phyloP scores from a whole-genome alignment of 2,113 vertebrate species.

The Ophthalmolycus amberensis region DNA sequence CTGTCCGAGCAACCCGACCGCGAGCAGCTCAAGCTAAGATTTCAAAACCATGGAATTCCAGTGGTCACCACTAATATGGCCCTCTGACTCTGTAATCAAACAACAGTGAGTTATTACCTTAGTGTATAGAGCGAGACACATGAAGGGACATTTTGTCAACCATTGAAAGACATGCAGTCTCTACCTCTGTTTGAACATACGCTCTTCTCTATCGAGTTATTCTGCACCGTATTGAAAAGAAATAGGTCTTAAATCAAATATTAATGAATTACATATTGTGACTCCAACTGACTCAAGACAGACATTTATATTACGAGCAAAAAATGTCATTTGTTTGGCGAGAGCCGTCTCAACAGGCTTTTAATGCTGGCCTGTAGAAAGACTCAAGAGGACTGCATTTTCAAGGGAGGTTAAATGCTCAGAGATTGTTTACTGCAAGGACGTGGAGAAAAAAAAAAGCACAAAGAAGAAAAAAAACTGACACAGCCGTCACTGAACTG shows the following conservation, averaged over 20 bases:
- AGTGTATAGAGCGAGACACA: neutral
- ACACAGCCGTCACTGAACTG: neutral
- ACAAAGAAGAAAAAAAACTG: constrained; percentile 13
- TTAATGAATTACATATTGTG: neutral
- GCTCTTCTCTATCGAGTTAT: neutral
- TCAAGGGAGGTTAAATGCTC: constrained; percentile 11
- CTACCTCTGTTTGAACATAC: neutral
- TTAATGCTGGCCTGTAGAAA: neutral
- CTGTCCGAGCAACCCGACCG: constrained; percentile 39
- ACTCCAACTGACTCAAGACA: neutral
- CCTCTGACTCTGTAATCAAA: constrained; percentile 55
- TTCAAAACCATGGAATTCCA: constrained; percentile 61
- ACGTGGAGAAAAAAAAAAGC: constrained; percentile 2
- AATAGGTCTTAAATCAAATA: neutral
- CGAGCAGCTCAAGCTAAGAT: constrained; percentile 52
- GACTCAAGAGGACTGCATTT: constrained; percentile 15
- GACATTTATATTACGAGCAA: neutral
- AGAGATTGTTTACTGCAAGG: neutral
- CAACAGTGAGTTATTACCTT: constrained; percentile 25
- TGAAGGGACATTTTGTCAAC: neutral
- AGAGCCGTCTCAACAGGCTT: neutral
- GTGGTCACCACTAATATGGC: constrained; percentile 45
- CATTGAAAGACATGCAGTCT: neutral
- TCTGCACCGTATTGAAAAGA: neutral
- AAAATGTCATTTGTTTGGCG: neutral